A percentile compares a stretch with the other conserved stretches of the same genome.
Conservation (phyloP, 2,888 invertebrate species). For the Ophion ellenae region DNA sequence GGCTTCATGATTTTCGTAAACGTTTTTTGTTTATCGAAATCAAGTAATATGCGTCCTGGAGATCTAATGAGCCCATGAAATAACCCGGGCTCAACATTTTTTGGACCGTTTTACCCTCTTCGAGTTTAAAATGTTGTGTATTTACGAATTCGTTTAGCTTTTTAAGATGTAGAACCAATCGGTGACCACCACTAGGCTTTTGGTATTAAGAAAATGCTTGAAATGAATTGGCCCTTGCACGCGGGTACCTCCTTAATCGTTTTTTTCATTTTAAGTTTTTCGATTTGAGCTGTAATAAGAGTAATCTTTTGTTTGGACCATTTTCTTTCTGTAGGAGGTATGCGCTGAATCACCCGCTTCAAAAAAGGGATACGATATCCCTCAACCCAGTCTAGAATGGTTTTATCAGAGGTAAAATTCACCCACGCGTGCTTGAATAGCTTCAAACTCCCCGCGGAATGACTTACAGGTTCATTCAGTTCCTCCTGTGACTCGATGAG, state of each 20-base stretch:
- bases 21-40: too few species aligned
- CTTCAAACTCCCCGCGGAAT: neutral
- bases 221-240: too few species aligned
- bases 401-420: neutral
- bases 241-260: neutral
- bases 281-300: neutral
- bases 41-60: too few species aligned
- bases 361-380: constrained; percentile 6
- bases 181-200: too few species aligned
- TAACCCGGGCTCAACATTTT: too few species aligned
- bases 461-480: neutral
- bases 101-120: constrained; percentile 34
- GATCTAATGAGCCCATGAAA: too few species aligned
- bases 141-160: constrained; percentile 6
- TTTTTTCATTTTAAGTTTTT: constrained; percentile 51
- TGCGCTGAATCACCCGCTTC: neutral
- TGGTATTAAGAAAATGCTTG: too few species aligned
- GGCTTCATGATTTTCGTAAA: too few species aligned
- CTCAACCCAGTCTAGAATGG: neutral
- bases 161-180: too few species aligned
- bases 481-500: constrained; percentile 7
- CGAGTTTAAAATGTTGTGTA: constrained; percentile 52
- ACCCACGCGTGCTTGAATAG: neutral
- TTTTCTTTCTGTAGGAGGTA: too few species aligned
- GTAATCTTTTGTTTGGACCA: neutral